phyloP scores from a whole-genome alignment of 2,888 invertebrate genomes.

The Dynastes maya region DNA sequence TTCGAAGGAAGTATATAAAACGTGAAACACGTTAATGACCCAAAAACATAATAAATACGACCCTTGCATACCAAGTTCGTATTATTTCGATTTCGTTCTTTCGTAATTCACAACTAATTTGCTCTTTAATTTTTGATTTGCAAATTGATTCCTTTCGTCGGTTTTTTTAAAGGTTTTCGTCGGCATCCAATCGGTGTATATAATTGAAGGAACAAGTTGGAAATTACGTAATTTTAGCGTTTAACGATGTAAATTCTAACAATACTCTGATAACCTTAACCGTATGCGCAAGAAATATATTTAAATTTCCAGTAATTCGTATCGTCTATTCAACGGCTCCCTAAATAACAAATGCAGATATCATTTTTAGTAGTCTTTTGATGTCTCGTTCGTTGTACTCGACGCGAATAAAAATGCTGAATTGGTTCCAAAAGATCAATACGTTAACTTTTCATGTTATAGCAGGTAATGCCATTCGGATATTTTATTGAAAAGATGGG shows the following conservation, averaged over 20 bases:
- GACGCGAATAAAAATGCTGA: constrained; percentile 44
- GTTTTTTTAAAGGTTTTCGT: neutral
- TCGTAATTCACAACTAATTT: neutral
- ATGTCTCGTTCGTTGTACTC: constrained; percentile 32
- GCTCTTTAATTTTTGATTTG: neutral
- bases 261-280: neutral
- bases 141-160: neutral
- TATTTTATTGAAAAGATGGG: constrained; percentile 23
- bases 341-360: constrained; percentile 49
- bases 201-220: neutral
- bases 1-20: no score
- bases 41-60: no score
- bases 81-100: no score
- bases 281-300: constrained; percentile 23
- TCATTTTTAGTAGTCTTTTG: constrained; percentile 48
- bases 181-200: neutral
- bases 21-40: no score
- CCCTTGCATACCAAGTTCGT: no score
- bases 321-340: constrained; percentile 5
- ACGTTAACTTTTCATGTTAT: constrained; percentile 40
- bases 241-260: neutral
- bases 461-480: constrained; percentile 33
- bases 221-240: constrained; percentile 9
- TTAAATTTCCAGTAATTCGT: constrained; percentile 30
- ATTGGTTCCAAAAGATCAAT: constrained; percentile 43